phyloP scores from a whole-genome alignment of 1,140 invertebrate species.

The Venturia canescens region DNA sequence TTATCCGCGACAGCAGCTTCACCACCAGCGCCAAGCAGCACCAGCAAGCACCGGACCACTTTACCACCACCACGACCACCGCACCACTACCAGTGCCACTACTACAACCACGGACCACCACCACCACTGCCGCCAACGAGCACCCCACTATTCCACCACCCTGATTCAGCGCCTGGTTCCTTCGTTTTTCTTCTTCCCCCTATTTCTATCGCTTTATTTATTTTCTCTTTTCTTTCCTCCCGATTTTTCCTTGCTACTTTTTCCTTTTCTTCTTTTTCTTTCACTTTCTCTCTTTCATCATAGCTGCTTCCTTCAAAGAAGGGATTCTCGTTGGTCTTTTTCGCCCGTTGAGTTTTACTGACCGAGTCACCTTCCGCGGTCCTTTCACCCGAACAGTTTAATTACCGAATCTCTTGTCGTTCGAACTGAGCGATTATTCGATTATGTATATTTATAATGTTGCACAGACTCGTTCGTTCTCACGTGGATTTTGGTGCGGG shows the following conservation, averaged over 20 bases:
- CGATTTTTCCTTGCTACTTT: constrained; percentile 1
- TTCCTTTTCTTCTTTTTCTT: neutral
- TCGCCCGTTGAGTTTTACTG: constrained; percentile 24
- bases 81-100: neutral
- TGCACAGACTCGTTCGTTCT: too few species aligned
- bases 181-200: constrained; percentile 31
- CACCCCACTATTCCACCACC: constrained; percentile 42
- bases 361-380: constrained; percentile 23
- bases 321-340: neutral
- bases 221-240: constrained; percentile 3
- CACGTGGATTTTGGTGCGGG: too few species aligned
- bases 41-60: constrained; percentile 45
- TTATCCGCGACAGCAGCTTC: constrained; percentile 56
- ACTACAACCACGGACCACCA: constrained; percentile 22
- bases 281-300: too few species aligned
- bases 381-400: neutral
- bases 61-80: constrained; percentile 38
- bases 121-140: constrained; percentile 29
- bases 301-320: constrained; percentile 14
- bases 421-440: too few species aligned
- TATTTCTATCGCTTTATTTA: constrained; percentile 24
- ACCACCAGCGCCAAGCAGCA: constrained; percentile 32
- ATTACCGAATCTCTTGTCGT: too few species aligned
- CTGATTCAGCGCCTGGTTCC: constrained; percentile 38
- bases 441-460: too few species aligned